phyloP scores from a whole-genome alignment of 2,797 vertebrate species.

The Pipistrellus pipistrellus region DNA sequence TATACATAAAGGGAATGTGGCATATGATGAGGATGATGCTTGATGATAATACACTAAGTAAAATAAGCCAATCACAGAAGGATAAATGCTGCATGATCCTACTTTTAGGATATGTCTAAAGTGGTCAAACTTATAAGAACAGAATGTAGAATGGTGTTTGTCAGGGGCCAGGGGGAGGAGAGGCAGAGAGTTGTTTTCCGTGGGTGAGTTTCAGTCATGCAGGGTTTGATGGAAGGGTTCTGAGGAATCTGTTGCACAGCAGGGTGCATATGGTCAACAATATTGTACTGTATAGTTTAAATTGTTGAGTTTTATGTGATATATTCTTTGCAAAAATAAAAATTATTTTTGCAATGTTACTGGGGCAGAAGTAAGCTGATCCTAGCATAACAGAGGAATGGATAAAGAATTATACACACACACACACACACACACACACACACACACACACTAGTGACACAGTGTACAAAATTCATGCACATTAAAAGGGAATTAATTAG shows the following conservation, averaged over 20 bases:
- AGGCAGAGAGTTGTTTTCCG: neutral
- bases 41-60: constrained; percentile 43
- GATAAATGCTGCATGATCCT: constrained; percentile 48
- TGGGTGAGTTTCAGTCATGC: constrained; percentile 46
- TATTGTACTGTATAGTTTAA: constrained; percentile 21
- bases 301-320: constrained; percentile 51
- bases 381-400: neutral
- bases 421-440: no score
- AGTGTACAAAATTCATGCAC: no score
- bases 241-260: neutral
- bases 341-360: neutral
- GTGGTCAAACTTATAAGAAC: constrained; percentile 58
- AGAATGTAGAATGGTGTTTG: constrained; percentile 22
- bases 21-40: neutral
- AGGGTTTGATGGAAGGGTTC: neutral
- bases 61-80: constrained; percentile 56
- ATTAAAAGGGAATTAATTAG: no score
- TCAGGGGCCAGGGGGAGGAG: neutral
- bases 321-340: constrained; percentile 16
- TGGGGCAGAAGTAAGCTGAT: constrained; percentile 21
- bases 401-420: neutral
- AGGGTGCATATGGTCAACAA: neutral
- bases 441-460: no score
- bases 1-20: no score
- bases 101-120: constrained; percentile 18